Base-by-base conservation (phyloP, 2,797 vertebrate species). In the Acrocephalus scirpaceus region DNA sequence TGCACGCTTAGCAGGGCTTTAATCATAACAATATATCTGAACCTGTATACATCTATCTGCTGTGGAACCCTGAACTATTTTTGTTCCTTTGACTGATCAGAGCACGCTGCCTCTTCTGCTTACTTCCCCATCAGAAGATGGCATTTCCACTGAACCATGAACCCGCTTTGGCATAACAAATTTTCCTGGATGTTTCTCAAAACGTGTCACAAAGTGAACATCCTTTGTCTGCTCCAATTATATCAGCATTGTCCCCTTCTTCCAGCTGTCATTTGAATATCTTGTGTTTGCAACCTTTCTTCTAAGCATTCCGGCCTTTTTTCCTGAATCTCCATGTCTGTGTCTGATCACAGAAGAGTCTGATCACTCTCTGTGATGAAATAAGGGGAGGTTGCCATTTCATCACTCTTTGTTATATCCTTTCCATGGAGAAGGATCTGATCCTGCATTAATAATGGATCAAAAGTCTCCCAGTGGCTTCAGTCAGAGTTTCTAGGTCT, bases 61-160 rank as follows among this genome's bases (percentile, higher is more conserved):
- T 88, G 57, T 93, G 74, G 90, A 95, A 85, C 74, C 56, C 56
- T 92, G 62, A 76, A 94, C 53, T 92, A 66, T 79, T 93, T 95
- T 90, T 79, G 40, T 77, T 95, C 61, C 47, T 71, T 79, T 85
- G 64, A 85, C 93, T 90, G 48, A 71, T 71, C 66, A 76, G 58
- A 70, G 60, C 50, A 32, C 0, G 3, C 80, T 96, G 94, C 94
- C 71, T 95, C 74, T 90, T 76, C 77, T 74, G 61, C 83, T 95
- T 88, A 93, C 80, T 91, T 94, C 83, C 91, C 77, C 91, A 57
- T 79, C 15, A 4, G 74, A 97, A 95, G 91, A 94, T 82, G 70
- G 75, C 96, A 97, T 97, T 97, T 97, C 94, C 96, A 97, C 88
- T 95, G 95, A 97, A 95, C 93, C 94, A 89, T 96, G 94, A 97